These are phyloP conservation scores for Uria aalge DNA, from an alignment of 2,113 vertebrate genomes.

Conservation along the genomic window DNA sequence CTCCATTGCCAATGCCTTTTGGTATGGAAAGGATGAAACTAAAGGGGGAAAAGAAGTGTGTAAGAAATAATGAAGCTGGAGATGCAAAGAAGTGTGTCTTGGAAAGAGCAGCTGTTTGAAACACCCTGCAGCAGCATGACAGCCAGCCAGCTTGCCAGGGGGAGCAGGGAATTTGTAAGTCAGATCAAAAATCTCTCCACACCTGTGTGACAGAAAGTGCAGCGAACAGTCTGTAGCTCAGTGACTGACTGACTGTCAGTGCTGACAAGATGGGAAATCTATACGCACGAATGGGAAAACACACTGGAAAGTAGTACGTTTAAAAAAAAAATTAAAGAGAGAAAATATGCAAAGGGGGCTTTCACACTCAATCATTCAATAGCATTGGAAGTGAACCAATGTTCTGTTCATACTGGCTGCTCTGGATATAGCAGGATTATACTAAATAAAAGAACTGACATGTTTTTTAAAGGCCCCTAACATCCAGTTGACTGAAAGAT, in stretches of 20 bases:
- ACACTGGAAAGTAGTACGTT: slow-evolving; percentile 7
- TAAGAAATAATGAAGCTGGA: neutral
- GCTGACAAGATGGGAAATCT: slow-evolving; percentile 32
- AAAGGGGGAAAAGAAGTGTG: neutral
- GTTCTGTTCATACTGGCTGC: slow-evolving; percentile 30
- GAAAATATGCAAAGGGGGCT: slow-evolving; percentile 15
- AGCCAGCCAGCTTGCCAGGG: neutral
- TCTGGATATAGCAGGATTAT: neutral
- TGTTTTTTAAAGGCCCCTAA: neutral
- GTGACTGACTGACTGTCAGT: neutral
- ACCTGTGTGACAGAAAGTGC: slow-evolving; percentile 36
- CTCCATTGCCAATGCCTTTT: neutral
- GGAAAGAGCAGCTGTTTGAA: slow-evolving; percentile 12
- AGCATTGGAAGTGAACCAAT: slow-evolving; percentile 30
- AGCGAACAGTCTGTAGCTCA: neutral
- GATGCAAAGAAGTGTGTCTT: neutral
- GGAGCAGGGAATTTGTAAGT: neutral
- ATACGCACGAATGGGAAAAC: neutral
- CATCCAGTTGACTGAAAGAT: slow-evolving; percentile 20
- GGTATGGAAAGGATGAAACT: neutral
- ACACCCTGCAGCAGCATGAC: neutral
- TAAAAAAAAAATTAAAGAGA: neutral
- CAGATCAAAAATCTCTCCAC: slow-evolving; percentile 42
- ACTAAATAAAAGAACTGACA: neutral
- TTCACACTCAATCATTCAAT: slow-evolving; percentile 40